phyloP scores from a whole-genome alignment of 1,140 invertebrate species.

The Temnothorax nylanderi region DNA sequence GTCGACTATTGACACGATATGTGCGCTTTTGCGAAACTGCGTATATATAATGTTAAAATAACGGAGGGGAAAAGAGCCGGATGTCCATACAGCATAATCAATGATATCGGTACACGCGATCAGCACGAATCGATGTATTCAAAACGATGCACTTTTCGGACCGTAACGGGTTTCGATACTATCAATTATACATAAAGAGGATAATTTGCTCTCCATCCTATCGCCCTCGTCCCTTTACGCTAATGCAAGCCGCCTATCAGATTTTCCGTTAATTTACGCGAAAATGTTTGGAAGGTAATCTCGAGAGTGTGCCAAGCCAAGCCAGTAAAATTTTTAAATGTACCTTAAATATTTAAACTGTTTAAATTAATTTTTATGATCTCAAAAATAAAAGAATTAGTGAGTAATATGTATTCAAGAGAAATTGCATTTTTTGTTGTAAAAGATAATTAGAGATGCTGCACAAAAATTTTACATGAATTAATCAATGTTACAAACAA shows the following conservation, averaged over 20 bases:
- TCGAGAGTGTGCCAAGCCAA: not conserved
- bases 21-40: not conserved
- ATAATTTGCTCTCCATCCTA: constrained; percentile 31
- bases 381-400: not conserved
- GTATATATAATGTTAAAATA: constrained; percentile 44
- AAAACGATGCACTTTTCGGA: constrained; percentile 64
- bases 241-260: constrained; percentile 28
- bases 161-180: constrained; percentile 51
- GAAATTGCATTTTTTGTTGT: not conserved
- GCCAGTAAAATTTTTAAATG: not conserved
- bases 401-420: not conserved
- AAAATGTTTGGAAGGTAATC: not conserved
- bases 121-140: constrained; percentile 53
- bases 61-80: constrained; percentile 10
- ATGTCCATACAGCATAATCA: constrained; percentile 57
- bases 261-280: constrained; percentile 53
- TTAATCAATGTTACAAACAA: constrained; percentile 13
- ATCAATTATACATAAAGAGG: constrained; percentile 58
- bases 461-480: not conserved
- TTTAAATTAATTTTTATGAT: not conserved
- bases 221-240: constrained; percentile 7
- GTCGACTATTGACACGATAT: not conserved
- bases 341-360: not conserved
- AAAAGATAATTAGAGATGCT: not conserved
- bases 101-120: constrained; percentile 47